Base-by-base conservation (phyloP, 1,140 invertebrate genomes). In the Pachyrhynchus sulphureomaculatus region DNA sequence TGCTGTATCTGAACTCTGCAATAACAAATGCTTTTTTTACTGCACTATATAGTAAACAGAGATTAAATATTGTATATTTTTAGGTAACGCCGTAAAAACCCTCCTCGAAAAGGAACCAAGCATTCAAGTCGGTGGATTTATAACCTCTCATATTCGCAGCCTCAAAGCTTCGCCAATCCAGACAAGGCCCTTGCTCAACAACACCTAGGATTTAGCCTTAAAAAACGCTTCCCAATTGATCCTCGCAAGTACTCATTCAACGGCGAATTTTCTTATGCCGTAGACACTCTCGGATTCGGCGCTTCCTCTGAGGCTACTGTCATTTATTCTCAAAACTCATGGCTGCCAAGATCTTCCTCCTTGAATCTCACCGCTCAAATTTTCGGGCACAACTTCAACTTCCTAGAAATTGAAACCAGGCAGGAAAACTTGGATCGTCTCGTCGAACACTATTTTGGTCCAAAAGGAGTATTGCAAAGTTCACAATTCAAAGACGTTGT, bases 281-380 rank as follows among this genome's bases (percentile, higher is more conserved):
- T 89, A 0, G 86, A 87, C 24, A 79, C 84, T 0, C 68, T 90
- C 0, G 92, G 92, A 17, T n/a, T 87, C 2, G 90, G 89, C 2
- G 83, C 85, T 2, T 81, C 81, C 15, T 66, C 82, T 0, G 92
- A 95, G 47, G 78, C 82, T 39, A 88, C 90, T 65, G 74, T 96
- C 0, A 92, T 98, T 67, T 97, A 88, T 78, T 93, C 93, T 0
- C 88, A 92, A 70, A 85, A 93, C 66, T 93, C 91, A 2, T 96
- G 88, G 74, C 68, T 96, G 0, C 95, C 94, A 0, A 78, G 93
- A 53, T 91, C 90, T 0, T 80, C 81, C 0, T 86, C 78, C 65
- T 66, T 95, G 2, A 97, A 97, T 76, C 71, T 96, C 0, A 95
- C 92, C 0, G 79, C 88, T 1, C 88, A 95, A 72, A 52, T 96